A percentile compares a stretch with the other conserved stretches of the same genome.
phyloP scores from a whole-genome alignment of 2,888 invertebrate species.

The Rotaria magnacalcarata region DNA sequence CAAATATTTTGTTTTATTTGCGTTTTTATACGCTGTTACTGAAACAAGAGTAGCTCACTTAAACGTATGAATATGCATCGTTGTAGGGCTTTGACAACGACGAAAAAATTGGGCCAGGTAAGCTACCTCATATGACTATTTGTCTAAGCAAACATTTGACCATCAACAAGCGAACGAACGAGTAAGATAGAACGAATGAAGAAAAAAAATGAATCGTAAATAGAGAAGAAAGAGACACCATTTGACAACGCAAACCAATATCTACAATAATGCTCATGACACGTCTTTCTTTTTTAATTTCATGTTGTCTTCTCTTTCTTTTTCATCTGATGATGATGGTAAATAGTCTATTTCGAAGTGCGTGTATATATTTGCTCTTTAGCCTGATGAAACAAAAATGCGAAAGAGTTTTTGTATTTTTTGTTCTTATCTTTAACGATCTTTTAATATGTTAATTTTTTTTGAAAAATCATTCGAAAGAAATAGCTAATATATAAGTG shows the following conservation, averaged over 20 bases:
- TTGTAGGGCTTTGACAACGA: constrained; percentile 7
- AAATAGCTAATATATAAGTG: neutral
- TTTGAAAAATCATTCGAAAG: neutral
- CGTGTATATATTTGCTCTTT: neutral
- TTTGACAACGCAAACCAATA: constrained; percentile 1
- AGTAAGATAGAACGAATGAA: neutral
- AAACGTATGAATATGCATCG: neutral
- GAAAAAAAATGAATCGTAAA: neutral
- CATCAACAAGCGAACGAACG: neutral
- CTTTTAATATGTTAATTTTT: neutral
- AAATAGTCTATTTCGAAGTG: neutral
- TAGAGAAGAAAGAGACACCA: neutral
- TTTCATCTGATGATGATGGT: neutral
- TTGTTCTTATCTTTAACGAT: neutral
- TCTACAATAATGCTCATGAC: neutral
- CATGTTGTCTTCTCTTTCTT: neutral
- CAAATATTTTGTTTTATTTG: neutral
- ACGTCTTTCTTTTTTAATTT: neutral
- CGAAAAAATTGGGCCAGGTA: neutral
- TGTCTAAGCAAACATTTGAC: constrained; percentile 28
- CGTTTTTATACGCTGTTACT: neutral
- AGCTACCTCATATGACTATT: neutral
- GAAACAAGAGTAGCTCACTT: neutral
- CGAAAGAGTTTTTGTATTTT: neutral
- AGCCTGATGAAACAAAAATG: neutral